A percentile compares a stretch with the other conserved stretches of the same genome.
Conservation (phyloP, 2,113 vertebrate genomes). For the Orthonyx spaldingii region DNA sequence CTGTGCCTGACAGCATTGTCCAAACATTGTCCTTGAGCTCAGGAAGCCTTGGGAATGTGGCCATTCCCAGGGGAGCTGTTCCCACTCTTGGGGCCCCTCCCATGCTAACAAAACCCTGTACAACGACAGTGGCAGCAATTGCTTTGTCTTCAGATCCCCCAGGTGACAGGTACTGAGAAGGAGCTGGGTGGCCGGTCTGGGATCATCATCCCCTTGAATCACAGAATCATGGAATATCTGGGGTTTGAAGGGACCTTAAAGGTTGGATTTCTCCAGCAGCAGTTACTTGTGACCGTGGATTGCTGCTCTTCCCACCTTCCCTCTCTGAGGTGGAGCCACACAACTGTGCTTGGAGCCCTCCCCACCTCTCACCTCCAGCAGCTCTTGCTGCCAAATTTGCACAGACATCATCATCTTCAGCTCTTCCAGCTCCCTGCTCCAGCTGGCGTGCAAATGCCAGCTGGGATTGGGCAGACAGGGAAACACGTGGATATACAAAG, state of each 20-base stretch:
- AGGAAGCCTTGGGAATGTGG: background rate
- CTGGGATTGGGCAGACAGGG: background rate
- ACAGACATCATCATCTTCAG: background rate
- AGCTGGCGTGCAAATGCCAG: background rate
- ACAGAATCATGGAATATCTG: background rate
- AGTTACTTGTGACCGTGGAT: background rate
- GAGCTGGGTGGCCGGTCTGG: background rate
- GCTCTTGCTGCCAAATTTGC: background rate
- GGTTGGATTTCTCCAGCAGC: background rate
- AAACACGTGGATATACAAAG: background rate
- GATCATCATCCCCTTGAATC: background rate
- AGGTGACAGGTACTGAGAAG: background rate
- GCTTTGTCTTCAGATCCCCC: background rate
- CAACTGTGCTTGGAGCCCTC: background rate
- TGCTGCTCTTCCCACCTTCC: background rate
- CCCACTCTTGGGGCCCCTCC: background rate
- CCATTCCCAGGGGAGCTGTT: background rate
- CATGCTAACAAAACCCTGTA: background rate
- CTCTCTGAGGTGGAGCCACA: background rate
- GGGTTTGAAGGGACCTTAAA: background rate
- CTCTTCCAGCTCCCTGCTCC: background rate
- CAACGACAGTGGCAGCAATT: background rate
- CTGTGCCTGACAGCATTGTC: background rate
- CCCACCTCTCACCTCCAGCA: background rate
- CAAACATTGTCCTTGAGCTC: background rate